Evolutionary conservation across 2,113 vertebrate species (phyloP).

Genomic region (Oryctolagus cuniculus): mOryCun1.1 NC_091434.1:42652001-42652500

Average conservation of each 20-base stretch:
- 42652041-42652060: too few species aligned
- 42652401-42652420: not conserved
- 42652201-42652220: not conserved
- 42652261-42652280: not conserved
- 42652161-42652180: not conserved
- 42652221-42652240: not conserved
- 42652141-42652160: not conserved
- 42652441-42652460: not conserved
- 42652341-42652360: not conserved
- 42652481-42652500: not conserved
- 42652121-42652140: not conserved
- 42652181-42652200: not conserved
- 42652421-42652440: not conserved
- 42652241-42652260: not conserved
- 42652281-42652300: not conserved
- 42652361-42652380: not conserved
- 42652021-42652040: too few species aligned
- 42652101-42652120: not conserved
- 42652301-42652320: not conserved
- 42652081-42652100: not conserved
- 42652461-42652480: not conserved
- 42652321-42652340: not conserved
- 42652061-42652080: not conserved
- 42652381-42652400: not conserved
- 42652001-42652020: too few species aligned